Base-by-base conservation (phyloP, 2,797 vertebrate species). In the Phoeniculus purpureus region DNA sequence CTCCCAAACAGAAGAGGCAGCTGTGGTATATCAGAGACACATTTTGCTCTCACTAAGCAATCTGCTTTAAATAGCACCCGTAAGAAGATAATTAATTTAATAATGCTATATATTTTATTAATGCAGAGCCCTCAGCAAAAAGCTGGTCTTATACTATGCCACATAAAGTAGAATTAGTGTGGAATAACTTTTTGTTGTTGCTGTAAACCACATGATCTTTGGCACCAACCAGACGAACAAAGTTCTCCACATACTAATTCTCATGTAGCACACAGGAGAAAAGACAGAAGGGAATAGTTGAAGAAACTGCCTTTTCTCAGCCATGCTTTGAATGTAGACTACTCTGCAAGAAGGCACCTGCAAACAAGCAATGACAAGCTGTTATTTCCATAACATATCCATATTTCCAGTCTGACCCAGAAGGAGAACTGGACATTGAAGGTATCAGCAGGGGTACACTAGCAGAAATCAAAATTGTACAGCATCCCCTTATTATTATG, bases 271-370 rank as follows among this genome's bases (percentile, higher is more conserved):
- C 31, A 50, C 67, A 78, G 19, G 7, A 31, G 31, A 48, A 21
- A 48, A 67, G 27, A 66, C 9, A 10, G 29, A 78, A 68, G 16
- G 22, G n/a, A 82, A 75, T 6, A 64, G 15, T 65, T 21, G 27
- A 85, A 52, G 4, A 34, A 64, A 87, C 21, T 29, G 31, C 51
- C 37, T 79, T 52, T 60, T 54, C 52, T 73, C 79, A 91, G n/a
- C 3, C 34, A 65, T 34, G 23, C 14, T 89, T 71, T 54, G 77
- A 68, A 72, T 7, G 12, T n/a, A 81, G 26, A 68, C 34, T 84
- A 78, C 40, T 89, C 34, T 66, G 31, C 59, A 67, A 64, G 55
- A 71, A 60, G 34, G 75, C 34, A 78, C 67, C 59, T 84, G 71
- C 59, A 87, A 94, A 84, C 55, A 67, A 67, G 55, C 0, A 0